Evolutionary conservation across 2,113 vertebrate genomes (phyloP).

Genomic region (Paraplagusia blochii): DNA sequence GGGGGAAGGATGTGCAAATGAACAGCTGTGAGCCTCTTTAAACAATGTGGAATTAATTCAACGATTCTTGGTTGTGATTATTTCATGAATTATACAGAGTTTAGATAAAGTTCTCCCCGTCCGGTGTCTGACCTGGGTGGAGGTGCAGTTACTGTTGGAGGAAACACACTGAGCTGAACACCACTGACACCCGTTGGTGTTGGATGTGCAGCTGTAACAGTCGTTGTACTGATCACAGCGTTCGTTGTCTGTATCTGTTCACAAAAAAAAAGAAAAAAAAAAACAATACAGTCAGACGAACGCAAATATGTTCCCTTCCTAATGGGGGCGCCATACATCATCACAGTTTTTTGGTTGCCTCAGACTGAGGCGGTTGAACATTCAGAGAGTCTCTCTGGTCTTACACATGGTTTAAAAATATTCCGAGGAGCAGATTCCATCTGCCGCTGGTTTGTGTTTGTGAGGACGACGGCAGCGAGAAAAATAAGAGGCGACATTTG

Average conservation of each 20-base stretch:
- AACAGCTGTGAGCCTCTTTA: background rate
- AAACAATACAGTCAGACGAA: too few relatives aligned
- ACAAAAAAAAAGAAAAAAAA: too few relatives aligned
- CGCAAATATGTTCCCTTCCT: too few relatives aligned
- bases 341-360: too few relatives aligned
- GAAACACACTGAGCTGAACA: constrained; percentile 86
- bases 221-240: constrained; percentile 93
- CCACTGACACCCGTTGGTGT: constrained; percentile 95
- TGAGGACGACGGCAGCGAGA: constrained; percentile 4
- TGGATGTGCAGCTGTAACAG: constrained; percentile 96
- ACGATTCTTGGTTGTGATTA: too few relatives aligned
- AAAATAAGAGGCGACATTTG: constrained; percentile 11
- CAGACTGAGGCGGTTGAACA: constrained; percentile 1
- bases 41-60: too few relatives aligned
- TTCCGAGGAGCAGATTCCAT: constrained; percentile 30
- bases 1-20: constrained; percentile 3
- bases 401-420: constrained; percentile 36
- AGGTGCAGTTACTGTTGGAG: constrained; percentile 86
- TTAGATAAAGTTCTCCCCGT: too few relatives aligned
- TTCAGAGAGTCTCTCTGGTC: constrained; percentile 25
- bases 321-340: too few relatives aligned
- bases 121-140: constrained; percentile 76
- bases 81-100: too few relatives aligned
- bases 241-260: constrained; percentile 82
- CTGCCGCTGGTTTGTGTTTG: constrained; percentile 11